Evolutionary conservation across 2,797 vertebrate species (phyloP).

Genomic region (Lemur catta): DNA sequence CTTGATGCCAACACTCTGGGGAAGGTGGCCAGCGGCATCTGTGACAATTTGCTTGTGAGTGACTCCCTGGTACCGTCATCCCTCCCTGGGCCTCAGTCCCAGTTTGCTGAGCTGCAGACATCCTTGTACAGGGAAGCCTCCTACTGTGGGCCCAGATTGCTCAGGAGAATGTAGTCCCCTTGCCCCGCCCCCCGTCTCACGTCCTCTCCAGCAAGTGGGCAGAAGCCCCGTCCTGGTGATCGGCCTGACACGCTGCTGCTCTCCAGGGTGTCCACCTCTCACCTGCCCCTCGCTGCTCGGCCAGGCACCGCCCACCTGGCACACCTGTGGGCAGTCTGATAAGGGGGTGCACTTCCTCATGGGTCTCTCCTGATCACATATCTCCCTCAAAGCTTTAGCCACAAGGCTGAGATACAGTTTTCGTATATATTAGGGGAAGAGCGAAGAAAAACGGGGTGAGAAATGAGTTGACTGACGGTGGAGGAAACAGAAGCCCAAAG

Average conservation of each 20-base stretch:
- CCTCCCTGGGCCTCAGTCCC: not conserved
- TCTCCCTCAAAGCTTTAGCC: conserved; percentile 43
- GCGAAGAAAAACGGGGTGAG: not conserved
- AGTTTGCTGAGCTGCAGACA: not conserved
- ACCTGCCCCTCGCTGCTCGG: not conserved
- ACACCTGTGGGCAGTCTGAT: conserved; percentile 65
- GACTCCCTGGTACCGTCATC: not conserved
- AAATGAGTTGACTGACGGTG: not conserved
- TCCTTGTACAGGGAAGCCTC: not conserved
- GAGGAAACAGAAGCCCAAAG: not conserved
- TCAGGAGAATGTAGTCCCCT: not conserved
- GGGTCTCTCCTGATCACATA: not conserved
- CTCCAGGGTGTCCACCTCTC: not conserved
- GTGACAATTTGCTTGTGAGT: conserved; percentile 97
- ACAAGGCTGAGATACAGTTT: conserved; percentile 13
- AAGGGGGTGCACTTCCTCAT: conserved; percentile 64
- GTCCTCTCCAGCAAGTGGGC: not conserved
- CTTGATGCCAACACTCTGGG: conserved; percentile 97
- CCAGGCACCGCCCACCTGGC: not conserved
- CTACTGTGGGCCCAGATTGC: not conserved
- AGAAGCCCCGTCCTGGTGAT: not conserved
- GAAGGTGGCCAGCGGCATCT: conserved; percentile 95
- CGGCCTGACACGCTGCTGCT: not conserved
- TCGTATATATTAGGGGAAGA: not conserved
- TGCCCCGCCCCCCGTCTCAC: not conserved